Evolutionary conservation across 2,113 vertebrate genomes (phyloP), one percentile per base, ranked within the genome.

Genomic region (Oncorhynchus masou): DNA sequence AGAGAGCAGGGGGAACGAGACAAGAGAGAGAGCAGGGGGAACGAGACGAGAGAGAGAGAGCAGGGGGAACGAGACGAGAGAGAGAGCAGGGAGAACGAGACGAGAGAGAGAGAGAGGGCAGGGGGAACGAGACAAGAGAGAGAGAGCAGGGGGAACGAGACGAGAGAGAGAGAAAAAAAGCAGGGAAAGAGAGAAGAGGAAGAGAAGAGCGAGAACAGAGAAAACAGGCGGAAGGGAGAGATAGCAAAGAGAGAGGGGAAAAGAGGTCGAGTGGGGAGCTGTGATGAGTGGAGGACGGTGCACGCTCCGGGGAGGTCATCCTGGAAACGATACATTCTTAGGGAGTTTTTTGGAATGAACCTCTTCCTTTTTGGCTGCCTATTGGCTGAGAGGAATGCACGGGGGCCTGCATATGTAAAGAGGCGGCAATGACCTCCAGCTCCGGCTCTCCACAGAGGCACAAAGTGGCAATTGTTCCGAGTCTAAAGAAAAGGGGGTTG

Each of bases 391-490:
- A 91, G 92, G 91, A 93, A 93, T 94, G 91, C 73, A 86, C 84
- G 87, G 92, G 88, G 88, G 88, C 83, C 88, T 81, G 75, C 73
- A 82, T 71, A 88, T 89, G 90, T 87, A 87, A 92, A 94, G 76
- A 48, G 79, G 31, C 93, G 94, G 91, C 93, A 89, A 79, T 84
- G 62, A 89, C 81, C 90, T 79, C 79, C 74, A 89, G 86, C 84
- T 78, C 16, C 16, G 51, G 51, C 79, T 74, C 86, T 93, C 81
- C 19, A 78, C 39, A 24, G 84, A 82, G 71, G 48, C 87, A 94
- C 94, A 94, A 93, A 93, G 94, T 91, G 70, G 75, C 59, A 76
- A 92, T 88, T 95, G 95, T 93, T 76, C 89, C 89, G 89, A 85
- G 79, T 57, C 83, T 82, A 22, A 86, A 89, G 92, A 92, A 93